phyloP scores from a whole-genome alignment of 2,797 vertebrate genomes.

The Acomys russatus region DNA sequence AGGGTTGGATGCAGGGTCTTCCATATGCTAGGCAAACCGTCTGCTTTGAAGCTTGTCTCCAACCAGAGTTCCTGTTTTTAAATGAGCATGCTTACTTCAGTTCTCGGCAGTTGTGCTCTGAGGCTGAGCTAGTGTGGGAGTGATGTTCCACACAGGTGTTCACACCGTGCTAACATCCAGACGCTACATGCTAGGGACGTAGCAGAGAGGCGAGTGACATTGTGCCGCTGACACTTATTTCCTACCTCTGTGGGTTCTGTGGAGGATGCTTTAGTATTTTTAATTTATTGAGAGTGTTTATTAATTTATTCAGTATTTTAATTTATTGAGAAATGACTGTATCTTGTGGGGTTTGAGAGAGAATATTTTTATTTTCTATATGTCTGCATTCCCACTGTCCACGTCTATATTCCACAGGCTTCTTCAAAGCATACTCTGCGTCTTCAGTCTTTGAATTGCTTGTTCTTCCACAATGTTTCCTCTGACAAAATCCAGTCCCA shows the following conservation, averaged over 20 bases:
- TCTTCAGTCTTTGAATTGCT: not conserved
- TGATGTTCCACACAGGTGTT: not conserved
- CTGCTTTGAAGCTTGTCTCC: not conserved
- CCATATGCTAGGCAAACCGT: not conserved
- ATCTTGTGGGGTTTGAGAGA: slow-evolving; percentile 5
- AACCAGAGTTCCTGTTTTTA: not conserved
- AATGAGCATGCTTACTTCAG: not conserved
- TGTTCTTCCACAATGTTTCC: not conserved
- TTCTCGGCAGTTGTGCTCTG: not conserved
- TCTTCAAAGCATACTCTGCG: not conserved
- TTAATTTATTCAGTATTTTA: not conserved
- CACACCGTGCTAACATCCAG: not conserved
- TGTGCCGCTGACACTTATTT: slow-evolving; percentile 5
- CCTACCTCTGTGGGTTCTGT: not conserved
- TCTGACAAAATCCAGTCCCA: not conserved
- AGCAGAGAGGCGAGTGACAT: not conserved
- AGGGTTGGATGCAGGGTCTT: not conserved
- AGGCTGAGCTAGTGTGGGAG: not conserved
- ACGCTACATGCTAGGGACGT: not conserved
- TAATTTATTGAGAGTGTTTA: not conserved
- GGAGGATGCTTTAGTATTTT: not conserved
- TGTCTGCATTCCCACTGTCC: not conserved
- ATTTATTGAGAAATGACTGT: not conserved
- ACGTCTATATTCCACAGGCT: not conserved
- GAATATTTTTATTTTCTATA: slow-evolving; percentile 10